A percentile compares a stretch with the other conserved stretches of the same genome.
phyloP scores from a whole-genome alignment of 2,113 vertebrate species.

The Pteronura brasiliensis region DNA sequence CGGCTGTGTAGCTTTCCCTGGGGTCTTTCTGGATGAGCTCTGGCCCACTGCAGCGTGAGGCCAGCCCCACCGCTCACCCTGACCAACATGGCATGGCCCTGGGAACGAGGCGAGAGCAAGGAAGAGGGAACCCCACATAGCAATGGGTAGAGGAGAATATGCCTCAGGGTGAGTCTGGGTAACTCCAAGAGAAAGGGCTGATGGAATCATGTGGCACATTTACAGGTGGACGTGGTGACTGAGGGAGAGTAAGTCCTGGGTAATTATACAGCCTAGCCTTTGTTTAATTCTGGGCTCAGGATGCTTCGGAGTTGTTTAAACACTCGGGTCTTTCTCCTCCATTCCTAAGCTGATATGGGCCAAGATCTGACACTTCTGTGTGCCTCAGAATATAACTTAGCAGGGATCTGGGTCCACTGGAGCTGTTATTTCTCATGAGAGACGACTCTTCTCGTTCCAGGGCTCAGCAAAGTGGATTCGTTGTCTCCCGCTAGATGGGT shows the following conservation, averaged over 20 bases:
- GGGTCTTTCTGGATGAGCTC: neutral
- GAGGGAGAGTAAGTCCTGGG: neutral
- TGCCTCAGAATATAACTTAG: neutral
- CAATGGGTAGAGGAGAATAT: neutral
- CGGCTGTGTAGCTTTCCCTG: neutral
- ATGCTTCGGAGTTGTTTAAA: neutral
- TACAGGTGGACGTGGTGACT: neutral
- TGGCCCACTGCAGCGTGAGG: neutral
- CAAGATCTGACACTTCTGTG: neutral
- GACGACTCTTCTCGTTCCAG: neutral
- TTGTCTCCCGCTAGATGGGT: neutral
- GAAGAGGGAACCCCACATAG: neutral
- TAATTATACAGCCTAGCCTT: neutral
- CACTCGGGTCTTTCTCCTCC: neutral
- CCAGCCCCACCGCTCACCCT: neutral
- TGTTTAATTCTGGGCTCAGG: neutral
- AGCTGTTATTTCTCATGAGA: neutral
- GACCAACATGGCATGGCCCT: neutral
- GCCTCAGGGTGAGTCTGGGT: neutral
- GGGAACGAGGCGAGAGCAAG: neutral
- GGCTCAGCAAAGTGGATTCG: neutral
- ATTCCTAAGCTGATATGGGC: neutral
- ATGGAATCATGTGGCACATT: neutral
- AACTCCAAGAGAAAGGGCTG: neutral
- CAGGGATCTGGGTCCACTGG: neutral